Evolutionary conservation across 2,888 invertebrate species (phyloP), one percentile per base, ranked within the genome.

Genomic region (Daptonema setosum): DNA sequence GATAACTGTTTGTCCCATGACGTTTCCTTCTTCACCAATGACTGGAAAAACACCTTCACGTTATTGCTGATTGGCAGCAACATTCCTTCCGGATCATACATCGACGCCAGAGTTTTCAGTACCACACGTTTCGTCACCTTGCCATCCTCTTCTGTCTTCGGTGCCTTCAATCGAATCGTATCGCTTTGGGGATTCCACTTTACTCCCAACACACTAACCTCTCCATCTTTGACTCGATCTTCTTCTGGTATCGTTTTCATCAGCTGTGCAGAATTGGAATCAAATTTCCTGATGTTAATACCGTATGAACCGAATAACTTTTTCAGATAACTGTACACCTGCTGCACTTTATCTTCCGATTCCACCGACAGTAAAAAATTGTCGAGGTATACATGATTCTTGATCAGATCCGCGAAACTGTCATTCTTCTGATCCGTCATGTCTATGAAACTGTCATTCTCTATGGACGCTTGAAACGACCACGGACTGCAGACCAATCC

Each of bases 261-360:
- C 17, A 56, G 20, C 24, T 35, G 43, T 25, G 28, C 5, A 2
- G 35, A 52, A 43, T 56, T 56, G 20, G 56, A 14, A 2, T 20
- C 20, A 28, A 29, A 56, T 35, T 56, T 54, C 3, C 56, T 2
- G 17, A 56, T 25, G 26, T 56, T 52, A 53, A 56, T 56, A n/a
- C n/a, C n/a, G n/a, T n/a, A n/a, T n/a, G n/a, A n/a, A n/a, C n/a
- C n/a, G n/a, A n/a, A n/a, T n/a, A n/a, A n/a, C n/a, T n/a, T n/a
- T 28, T 54, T 54, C 14, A 54, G 5, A 22, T 53, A 53, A 26
- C 8, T 5, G 43, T 56, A 56, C 14, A 52, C 8, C 35, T 35
- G 22, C 28, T 20, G 2, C 24, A 35, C 56, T 26, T 52, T 11
- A 5, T 35, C 30, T 2, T 8, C 25, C n/a, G n/a, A n/a, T n/a